Conservation (phyloP, 2,113 vertebrate species). For the Phrynocephalus versicolor region DNA sequence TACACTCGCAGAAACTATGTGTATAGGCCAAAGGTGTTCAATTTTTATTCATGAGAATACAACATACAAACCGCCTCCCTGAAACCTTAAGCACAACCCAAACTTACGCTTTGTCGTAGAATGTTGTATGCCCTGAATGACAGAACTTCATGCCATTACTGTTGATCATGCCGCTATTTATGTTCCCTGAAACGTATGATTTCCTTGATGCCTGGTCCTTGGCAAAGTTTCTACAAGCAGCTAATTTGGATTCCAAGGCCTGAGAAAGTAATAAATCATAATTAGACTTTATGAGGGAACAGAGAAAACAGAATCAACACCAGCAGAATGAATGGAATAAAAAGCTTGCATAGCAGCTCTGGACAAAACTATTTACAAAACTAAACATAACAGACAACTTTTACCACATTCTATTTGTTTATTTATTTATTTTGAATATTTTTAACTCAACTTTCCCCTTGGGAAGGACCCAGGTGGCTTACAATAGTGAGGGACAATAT, state of each 20-base stretch:
- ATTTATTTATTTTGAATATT: too few species aligned
- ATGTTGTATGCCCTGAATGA: conserved; percentile 88
- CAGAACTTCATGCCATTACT: conserved; percentile 89
- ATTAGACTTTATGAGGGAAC: neutral
- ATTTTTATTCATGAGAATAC: neutral
- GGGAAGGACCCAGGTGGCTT: too few species aligned
- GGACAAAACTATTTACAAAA: neutral
- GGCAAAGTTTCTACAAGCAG: conserved; percentile 95
- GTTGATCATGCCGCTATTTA: conserved; percentile 78
- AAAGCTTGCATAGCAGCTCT: neutral
- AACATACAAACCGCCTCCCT: accelerated
- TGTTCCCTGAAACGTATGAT: conserved; percentile 82
- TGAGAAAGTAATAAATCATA: conserved; percentile 48
- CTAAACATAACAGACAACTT: neutral
- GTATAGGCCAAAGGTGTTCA: neutral
- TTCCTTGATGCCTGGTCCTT: conserved; percentile 96
- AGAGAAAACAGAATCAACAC: neutral
- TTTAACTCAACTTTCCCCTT: too few species aligned
- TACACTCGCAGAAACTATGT: neutral
- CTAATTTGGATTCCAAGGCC: conserved; percentile 97
- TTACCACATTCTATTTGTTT: neutral
- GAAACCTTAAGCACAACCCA: neutral
- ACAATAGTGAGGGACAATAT: too few species aligned
- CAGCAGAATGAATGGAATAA: conserved; percentile 5
- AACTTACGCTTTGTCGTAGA: conserved; percentile 96